Evolutionary conservation across 2,797 vertebrate species (phyloP).

Genomic region (Amblyraja radiata): DNA sequence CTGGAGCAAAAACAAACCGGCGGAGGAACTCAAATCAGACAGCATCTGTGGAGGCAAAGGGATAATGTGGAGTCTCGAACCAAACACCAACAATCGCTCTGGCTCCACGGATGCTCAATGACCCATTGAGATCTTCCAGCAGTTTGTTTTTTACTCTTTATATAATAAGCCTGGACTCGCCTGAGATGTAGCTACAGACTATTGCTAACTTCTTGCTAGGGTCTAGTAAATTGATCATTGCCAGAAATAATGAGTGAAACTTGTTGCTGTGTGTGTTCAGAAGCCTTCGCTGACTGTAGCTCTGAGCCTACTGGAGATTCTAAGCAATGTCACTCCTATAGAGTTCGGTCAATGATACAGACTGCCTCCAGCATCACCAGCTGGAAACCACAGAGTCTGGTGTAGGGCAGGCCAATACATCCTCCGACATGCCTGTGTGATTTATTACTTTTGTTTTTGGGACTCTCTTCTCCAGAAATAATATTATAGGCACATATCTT

Average conservation of each 20-base stretch:
- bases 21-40: no score
- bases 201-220: neutral
- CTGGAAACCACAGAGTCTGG: neutral
- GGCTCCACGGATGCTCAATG: no score
- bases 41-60: no score
- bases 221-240: neutral
- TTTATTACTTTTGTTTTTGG: neutral
- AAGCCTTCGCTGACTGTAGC: neutral
- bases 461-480: neutral
- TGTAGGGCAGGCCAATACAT: neutral
- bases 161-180: neutral
- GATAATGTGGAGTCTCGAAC: no score
- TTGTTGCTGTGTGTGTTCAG: neutral
- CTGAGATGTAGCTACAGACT: neutral
- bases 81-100: no score
- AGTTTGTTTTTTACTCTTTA: neutral
- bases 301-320: neutral
- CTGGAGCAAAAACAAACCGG: no score
- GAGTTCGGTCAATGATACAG: neutral
- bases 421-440: neutral
- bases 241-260: neutral
- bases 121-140: no score
- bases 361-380: neutral
- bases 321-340: neutral
- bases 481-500: no score